A percentile compares a stretch with the other conserved stretches of the same genome.
phyloP scores from a whole-genome alignment of 2,797 vertebrate species.

The Bovichtus variegatus region DNA sequence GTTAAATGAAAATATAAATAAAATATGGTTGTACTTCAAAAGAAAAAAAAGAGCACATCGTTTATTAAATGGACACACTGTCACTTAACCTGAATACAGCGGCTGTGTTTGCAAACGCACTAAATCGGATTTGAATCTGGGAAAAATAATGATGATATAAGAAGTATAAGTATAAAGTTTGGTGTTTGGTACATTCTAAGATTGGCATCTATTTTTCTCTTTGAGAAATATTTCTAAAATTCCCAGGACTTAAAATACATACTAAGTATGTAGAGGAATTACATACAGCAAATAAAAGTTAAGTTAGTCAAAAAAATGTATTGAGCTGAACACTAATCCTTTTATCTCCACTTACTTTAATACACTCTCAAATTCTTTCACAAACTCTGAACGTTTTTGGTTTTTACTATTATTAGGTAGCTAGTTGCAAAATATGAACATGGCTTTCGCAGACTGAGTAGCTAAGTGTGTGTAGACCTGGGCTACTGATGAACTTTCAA shows the following conservation, averaged over 20 bases:
- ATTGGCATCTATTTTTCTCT: not conserved
- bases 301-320: not conserved
- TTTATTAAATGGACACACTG: slow-evolving; percentile 22
- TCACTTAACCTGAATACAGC: not conserved
- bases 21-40: slow-evolving; percentile 11
- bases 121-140: not conserved
- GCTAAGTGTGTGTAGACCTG: too few relatives aligned
- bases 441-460: too few relatives aligned
- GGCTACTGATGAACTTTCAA: not conserved
- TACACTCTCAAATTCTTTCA: too few relatives aligned
- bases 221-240: not conserved
- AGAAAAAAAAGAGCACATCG: slow-evolving; percentile 12
- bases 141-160: not conserved
- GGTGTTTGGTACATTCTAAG: not conserved
- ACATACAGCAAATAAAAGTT: not conserved
- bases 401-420: too few relatives aligned
- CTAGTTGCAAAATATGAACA: too few relatives aligned
- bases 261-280: not conserved
- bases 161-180: not conserved
- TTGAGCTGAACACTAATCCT: not conserved
- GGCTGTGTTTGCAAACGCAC: not conserved
- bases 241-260: not conserved
- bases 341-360: not conserved
- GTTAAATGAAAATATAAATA: slow-evolving; percentile 39
- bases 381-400: too few relatives aligned